Percentiles rank a stretch among this genome's conserved stretches.
Evolutionary conservation across 2,888 invertebrate species (phyloP).

Genomic region (Byasa hedistus): DNA sequence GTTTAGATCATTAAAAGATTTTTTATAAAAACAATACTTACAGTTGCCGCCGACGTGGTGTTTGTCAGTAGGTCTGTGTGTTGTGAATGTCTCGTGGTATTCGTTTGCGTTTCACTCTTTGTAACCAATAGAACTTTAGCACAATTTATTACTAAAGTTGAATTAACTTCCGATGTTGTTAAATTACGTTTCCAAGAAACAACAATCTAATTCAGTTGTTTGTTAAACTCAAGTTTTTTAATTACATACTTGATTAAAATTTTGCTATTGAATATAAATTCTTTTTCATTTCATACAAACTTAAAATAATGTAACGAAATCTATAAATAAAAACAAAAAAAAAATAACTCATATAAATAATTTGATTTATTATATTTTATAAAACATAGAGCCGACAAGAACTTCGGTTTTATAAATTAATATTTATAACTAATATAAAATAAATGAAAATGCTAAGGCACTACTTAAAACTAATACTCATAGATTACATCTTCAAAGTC

Average conservation of each 20-base stretch:
- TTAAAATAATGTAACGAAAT: background rate
- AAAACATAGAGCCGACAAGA: background rate
- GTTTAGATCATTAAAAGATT: slow-evolving; percentile 39
- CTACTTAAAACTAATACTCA: slow-evolving; percentile 33
- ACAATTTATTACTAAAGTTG: background rate
- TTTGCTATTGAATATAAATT: background rate
- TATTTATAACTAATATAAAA: slow-evolving; percentile 17
- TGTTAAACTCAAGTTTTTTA: background rate
- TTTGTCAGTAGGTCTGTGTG: slow-evolving; percentile 41
- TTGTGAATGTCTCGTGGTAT: slow-evolving; percentile 26
- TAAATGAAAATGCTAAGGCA: slow-evolving; percentile 32
- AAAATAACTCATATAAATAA: slow-evolving; percentile 12
- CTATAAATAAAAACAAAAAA: slow-evolving; percentile 13
- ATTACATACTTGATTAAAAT: background rate
- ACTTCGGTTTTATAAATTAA: background rate
- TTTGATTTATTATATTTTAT: slow-evolving; percentile 19
- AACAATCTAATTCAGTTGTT: background rate
- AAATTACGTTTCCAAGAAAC: background rate
- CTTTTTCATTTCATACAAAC: background rate
- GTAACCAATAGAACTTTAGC: background rate
- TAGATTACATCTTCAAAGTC: slow-evolving; percentile 39
- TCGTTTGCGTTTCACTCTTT: slow-evolving; percentile 5
- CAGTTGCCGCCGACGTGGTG: slow-evolving; percentile 57
- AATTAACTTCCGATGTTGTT: background rate
- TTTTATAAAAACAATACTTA: slow-evolving; percentile 62